Base-by-base conservation (phyloP, 2,113 vertebrate genomes). In the Poeciliopsis occidentalis region DNA sequence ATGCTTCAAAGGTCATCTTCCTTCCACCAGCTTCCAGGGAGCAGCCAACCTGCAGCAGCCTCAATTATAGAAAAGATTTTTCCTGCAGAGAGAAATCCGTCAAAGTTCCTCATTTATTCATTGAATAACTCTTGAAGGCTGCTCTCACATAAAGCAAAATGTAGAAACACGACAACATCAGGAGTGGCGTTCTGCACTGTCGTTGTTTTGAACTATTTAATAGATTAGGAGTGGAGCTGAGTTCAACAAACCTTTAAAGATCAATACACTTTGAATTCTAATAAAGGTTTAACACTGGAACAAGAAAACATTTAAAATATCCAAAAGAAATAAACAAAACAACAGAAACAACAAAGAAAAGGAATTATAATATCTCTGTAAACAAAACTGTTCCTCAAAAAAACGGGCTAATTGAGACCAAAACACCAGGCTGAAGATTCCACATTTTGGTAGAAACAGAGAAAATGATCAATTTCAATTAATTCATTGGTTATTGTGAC, bases 31-130 rank as follows among this genome's bases (percentile, higher is more conserved):
- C 67, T 76, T 73, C 60, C 57, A 71, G 24, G 34, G 27, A 81
- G 67, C 83, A 31, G 34, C 61, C 44, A 79, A 77, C 73, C 63
- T 79, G 51, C 80, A 54, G 68, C 24, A 44, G 66, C 78, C 44
- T 79, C 72, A 76, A 67, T 83, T 75, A 81, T 29, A 73, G 41
- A 80, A 63, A 37, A 76, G n/a, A 39, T 69, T 41, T 60, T 62
- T 57, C 67, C 69, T 67, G 65, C 26, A 29, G 61, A 66, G 30
- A 32, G 39, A 71, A 79, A 72, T 78, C 63, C 61, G 75, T 85
- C 70, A 88, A 76, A 80, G 69, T 76, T 54, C 0, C 34, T 85
- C 64, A 82, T 80, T 90, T 80, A 87, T 85, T 87, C 66, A 84
- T 81, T 61, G 82, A 71, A 85, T 11, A 67, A 44, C 24, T 66